Evolutionary conservation across 2,888 invertebrate genomes (phyloP).

Genomic region (Metallyticus violacea): DNA sequence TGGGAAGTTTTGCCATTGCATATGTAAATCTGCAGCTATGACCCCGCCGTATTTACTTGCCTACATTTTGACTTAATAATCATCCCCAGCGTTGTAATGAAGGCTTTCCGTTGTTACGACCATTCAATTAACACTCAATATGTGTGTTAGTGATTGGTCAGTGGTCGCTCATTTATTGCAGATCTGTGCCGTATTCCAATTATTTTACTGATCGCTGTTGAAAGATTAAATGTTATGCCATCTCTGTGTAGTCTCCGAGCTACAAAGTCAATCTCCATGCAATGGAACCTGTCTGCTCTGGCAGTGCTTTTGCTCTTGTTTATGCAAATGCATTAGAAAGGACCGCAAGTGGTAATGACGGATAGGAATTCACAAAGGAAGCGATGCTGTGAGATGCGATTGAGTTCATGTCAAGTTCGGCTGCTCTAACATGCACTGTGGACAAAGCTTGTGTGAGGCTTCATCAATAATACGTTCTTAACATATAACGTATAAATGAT

Average conservation of each 20-base stretch:
- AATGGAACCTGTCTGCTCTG: neutral
- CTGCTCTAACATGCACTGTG: too few relatives aligned
- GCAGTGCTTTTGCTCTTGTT: neutral
- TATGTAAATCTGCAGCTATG: neutral
- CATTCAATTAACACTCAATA: neutral
- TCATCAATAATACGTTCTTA: neutral
- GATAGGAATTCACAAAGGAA: neutral
- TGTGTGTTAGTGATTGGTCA: neutral
- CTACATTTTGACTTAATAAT: neutral
- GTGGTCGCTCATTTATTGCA: neutral
- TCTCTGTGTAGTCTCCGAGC: neutral
- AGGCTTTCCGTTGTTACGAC: too few relatives aligned
- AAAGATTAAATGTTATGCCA: neutral
- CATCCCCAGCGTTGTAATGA: neutral
- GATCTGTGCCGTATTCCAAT: neutral
- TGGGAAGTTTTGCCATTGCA: neutral
- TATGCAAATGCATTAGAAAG: neutral
- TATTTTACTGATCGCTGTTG: neutral
- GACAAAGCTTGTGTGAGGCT: too few relatives aligned
- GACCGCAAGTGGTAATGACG: neutral
- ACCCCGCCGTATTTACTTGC: neutral
- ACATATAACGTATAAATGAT: too few relatives aligned
- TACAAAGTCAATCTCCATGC: too few relatives aligned
- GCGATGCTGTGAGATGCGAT: neutral
- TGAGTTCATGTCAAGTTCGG: neutral